Conservation (phyloP, 2,113 vertebrate species). For the Vanacampus margaritifer region DNA sequence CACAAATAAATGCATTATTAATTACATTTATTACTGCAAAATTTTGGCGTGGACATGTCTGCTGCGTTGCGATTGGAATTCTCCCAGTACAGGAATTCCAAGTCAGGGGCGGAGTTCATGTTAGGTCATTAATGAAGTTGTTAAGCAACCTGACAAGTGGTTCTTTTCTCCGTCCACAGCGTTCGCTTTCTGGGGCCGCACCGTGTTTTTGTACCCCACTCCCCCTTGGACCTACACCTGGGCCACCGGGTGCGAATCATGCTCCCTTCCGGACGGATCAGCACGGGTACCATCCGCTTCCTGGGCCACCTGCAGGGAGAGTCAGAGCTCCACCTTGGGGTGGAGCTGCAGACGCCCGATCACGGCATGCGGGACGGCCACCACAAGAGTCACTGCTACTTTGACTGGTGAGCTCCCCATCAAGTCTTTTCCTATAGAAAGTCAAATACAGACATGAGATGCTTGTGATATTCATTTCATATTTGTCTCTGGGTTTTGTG, state of each 20-base stretch:
- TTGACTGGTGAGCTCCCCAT: conserved; percentile 65
- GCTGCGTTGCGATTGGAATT: too few species aligned
- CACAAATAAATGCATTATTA: too few species aligned
- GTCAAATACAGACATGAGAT: too few species aligned
- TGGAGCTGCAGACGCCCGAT: conserved; percentile 71
- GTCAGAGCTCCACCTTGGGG: conserved; percentile 66
- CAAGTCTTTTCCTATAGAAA: too few species aligned
- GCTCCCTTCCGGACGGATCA: conserved; percentile 70
- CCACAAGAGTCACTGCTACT: conserved; percentile 64
- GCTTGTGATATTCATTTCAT: neutral
- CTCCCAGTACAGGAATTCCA: too few species aligned
- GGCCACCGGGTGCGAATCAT: conserved; percentile 73
- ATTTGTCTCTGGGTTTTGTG: conserved; percentile 8
- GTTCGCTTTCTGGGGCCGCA: conserved; percentile 31
- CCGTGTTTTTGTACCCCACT: conserved; percentile 73
- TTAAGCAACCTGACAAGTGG: too few species aligned
- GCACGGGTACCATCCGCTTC: conserved; percentile 68
- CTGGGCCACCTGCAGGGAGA: conserved; percentile 69
- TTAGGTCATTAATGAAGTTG: too few species aligned
- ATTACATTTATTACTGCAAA: too few species aligned
- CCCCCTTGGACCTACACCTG: conserved; percentile 70
- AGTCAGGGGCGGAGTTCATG: too few species aligned
- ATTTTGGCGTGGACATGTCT: too few species aligned
- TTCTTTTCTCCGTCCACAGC: too few species aligned
- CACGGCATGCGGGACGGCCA: conserved; percentile 49